Conservation (phyloP, 2,113 vertebrate species). For the Eidolon helvum region DNA sequence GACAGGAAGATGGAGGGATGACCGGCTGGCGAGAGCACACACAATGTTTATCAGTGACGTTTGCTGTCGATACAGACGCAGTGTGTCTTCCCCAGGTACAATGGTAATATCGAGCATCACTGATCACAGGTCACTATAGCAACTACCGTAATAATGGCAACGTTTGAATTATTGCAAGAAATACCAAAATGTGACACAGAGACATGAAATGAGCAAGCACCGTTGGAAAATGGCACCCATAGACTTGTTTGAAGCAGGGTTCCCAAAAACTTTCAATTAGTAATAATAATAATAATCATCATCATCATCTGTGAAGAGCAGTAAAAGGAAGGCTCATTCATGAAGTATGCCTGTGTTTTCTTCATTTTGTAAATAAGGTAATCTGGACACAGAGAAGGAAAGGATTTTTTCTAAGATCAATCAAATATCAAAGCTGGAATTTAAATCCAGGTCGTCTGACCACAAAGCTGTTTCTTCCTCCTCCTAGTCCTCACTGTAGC, state of each 20-base stretch:
- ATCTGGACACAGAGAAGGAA: background rate
- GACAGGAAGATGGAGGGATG: background rate
- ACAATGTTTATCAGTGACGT: background rate
- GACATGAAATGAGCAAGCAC: background rate
- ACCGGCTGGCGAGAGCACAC: background rate
- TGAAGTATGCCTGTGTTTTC: background rate
- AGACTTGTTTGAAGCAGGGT: background rate
- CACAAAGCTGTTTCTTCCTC: background rate
- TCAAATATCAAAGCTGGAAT: background rate
- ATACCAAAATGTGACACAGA: background rate
- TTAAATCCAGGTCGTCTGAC: background rate
- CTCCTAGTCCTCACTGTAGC: background rate
- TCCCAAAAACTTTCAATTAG: background rate
- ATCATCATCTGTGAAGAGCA: background rate
- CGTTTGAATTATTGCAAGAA: background rate
- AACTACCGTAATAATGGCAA: background rate
- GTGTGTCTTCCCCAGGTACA: background rate
- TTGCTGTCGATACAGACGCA: background rate
- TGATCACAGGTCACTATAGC: background rate
- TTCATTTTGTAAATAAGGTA: background rate
- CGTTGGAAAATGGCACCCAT: background rate
- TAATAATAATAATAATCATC: no score
- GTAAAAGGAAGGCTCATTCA: background rate
- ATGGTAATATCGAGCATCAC: background rate
- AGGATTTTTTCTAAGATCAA: background rate